phyloP scores from a whole-genome alignment of 2,888 invertebrate species.

The Conomelus anceps region DNA sequence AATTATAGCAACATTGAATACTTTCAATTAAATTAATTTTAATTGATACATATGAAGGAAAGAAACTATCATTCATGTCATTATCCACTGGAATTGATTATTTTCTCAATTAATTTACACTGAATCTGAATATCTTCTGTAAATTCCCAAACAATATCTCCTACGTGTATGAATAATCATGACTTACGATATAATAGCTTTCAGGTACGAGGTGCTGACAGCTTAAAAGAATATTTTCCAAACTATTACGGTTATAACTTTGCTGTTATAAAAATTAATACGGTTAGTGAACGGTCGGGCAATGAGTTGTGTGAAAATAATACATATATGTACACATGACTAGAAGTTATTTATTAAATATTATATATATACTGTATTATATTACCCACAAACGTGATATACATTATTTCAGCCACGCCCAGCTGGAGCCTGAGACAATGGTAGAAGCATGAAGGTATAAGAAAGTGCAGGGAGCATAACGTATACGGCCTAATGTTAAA shows the following conservation, averaged over 20 bases:
- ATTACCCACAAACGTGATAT: neutral
- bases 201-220: neutral
- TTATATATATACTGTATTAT: too few species aligned
- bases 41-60: too few species aligned
- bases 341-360: neutral
- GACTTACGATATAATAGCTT: neutral
- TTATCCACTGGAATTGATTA: too few species aligned
- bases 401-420: neutral
- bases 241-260: neutral
- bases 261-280: neutral
- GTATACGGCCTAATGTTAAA: too few species aligned
- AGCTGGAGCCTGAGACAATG: too few species aligned
- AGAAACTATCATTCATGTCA: too few species aligned
- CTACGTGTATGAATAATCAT: too few species aligned
- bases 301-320: neutral
- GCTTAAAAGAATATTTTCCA: neutral
- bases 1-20: too few species aligned
- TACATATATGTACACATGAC: neutral
- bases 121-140: neutral
- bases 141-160: neutral
- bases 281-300: neutral
- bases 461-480: too few species aligned
- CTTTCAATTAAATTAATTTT: too few species aligned
- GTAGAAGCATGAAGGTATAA: too few species aligned
- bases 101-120: too few species aligned